These are phyloP conservation scores for Pelochelys cantorii DNA, from an alignment of 2,797 vertebrate species.

Conservation along the genomic window DNA sequence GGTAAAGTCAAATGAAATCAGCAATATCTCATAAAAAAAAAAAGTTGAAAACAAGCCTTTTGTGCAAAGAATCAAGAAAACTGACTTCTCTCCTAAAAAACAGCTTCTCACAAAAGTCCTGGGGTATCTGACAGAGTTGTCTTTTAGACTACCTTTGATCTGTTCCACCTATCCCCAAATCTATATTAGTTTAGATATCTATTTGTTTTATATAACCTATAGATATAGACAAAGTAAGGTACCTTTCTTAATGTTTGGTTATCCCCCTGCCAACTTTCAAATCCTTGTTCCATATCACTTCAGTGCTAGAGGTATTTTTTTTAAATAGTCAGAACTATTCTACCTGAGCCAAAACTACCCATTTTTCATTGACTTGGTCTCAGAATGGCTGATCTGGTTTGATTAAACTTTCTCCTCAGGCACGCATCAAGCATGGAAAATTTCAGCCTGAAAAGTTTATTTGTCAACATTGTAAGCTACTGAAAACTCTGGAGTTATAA, in stretches of 20 bases:
- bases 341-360: no score
- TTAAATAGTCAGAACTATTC: no score
- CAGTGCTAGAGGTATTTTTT: background rate
- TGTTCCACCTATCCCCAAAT: no score
- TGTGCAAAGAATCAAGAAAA: background rate
- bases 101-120: background rate
- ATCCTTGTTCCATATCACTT: background rate
- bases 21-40: background rate
- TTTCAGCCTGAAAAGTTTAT: background rate
- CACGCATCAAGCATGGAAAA: no score
- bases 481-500: background rate
- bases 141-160: background rate
- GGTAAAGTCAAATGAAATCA: background rate
- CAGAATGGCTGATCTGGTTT: no score
- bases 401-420: no score
- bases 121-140: background rate
- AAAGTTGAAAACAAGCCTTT: background rate
- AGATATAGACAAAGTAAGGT: background rate
- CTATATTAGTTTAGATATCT: background rate
- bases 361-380: no score
- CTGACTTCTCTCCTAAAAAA: background rate
- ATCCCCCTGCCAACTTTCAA: background rate
- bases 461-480: background rate
- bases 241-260: no score
- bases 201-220: background rate